phyloP scores from a whole-genome alignment of 2,113 vertebrate genomes.

The Circaetus cinerascens region DNA sequence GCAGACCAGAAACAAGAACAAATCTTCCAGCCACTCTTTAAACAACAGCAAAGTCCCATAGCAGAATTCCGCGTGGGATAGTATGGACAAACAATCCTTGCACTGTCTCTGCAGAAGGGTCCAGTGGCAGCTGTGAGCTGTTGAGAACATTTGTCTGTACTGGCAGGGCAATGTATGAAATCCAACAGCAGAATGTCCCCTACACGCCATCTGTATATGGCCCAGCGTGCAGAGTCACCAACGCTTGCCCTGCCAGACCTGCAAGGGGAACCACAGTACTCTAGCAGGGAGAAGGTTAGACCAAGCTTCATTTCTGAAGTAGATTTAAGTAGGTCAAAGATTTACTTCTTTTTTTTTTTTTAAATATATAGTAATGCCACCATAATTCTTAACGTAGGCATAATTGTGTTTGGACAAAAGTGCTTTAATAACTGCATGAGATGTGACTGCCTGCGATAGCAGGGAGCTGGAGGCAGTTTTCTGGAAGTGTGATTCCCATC shows the following conservation, averaged over 20 bases:
- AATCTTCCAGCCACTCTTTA: neutral
- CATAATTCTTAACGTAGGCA: neutral
- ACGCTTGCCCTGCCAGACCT: accelerated
- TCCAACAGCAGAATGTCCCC: neutral
- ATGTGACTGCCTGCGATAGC: neutral
- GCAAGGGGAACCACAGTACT: neutral
- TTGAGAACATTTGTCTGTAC: neutral
- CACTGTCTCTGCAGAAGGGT: neutral
- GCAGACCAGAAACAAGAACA: neutral
- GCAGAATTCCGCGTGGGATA: neutral
- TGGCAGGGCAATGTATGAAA: neutral
- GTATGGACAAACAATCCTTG: neutral
- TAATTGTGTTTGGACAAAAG: neutral
- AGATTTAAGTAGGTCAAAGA: neutral
- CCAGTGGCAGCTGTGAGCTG: neutral
- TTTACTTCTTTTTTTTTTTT: neutral
- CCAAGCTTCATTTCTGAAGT: neutral
- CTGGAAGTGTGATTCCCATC: neutral
- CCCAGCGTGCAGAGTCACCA: neutral
- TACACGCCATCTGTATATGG: too few relatives aligned
- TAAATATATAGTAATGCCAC: neutral
- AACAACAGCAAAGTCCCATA: neutral
- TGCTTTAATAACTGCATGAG: neutral
- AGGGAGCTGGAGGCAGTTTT: neutral
- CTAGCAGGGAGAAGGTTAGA: neutral